Conservation (phyloP, 2,888 invertebrate species). For the Sylvicola cinctus region DNA sequence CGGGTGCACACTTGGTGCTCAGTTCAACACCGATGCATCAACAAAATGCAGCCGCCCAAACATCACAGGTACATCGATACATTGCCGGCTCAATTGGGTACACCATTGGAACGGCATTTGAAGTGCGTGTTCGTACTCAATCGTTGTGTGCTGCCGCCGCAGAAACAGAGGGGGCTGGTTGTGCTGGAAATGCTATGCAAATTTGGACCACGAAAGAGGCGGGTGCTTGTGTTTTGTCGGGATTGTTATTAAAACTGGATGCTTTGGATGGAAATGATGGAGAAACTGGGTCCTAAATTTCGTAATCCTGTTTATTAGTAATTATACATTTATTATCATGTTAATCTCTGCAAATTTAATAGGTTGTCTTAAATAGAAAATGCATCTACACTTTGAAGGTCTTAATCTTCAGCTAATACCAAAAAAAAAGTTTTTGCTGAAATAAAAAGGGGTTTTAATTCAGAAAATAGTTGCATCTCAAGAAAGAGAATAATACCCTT, state of each 20-base stretch:
- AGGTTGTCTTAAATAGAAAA: too few species aligned
- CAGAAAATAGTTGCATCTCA: too few species aligned
- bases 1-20: conserved; percentile 21
- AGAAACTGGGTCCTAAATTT: too few species aligned
- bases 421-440: too few species aligned
- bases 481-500: too few species aligned
- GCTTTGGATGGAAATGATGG: too few species aligned
- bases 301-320: too few species aligned
- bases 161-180: background rate
- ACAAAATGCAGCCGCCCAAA: background rate
- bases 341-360: too few species aligned
- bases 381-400: too few species aligned
- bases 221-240: conserved; percentile 24
- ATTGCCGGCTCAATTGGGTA: conserved; percentile 17
- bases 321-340: too few species aligned
- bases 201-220: conserved; percentile 25
- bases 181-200: conserved; percentile 2
- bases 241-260: conserved; percentile 12
- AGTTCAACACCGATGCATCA: conserved; percentile 17
- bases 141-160: conserved; percentile 16
- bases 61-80: conserved; percentile 9
- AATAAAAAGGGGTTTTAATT: too few species aligned
- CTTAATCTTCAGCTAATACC: too few species aligned
- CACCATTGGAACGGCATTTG: conserved; percentile 23
- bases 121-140: conserved; percentile 22